phyloP scores from a whole-genome alignment of 2,888 invertebrate genomes.

The Drosophila anceps region DNA sequence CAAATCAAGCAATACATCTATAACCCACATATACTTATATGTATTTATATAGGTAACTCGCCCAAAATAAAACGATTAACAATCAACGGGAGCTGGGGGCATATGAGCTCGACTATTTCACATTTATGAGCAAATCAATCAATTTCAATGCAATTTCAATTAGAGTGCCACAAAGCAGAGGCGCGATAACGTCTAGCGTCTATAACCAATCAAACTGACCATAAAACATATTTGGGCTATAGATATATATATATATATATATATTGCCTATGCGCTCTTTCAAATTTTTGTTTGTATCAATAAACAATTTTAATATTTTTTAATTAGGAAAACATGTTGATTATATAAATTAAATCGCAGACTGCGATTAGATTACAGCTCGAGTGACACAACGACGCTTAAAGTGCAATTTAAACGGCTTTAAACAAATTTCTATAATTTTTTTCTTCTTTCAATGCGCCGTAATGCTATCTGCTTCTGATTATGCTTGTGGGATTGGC shows the following conservation, averaged over 20 bases:
- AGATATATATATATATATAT: neutral
- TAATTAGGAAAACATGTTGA: slow-evolving; percentile 82
- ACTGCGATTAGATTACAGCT: slow-evolving; percentile 76
- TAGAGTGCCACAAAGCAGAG: slow-evolving; percentile 56
- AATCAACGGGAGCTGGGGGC: slow-evolving; percentile 37
- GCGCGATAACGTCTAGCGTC: slow-evolving; percentile 39
- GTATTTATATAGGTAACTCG: slow-evolving; percentile 1
- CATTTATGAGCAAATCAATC: slow-evolving; percentile 77
- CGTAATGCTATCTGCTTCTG: slow-evolving; percentile 40
- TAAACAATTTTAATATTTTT: slow-evolving; percentile 82
- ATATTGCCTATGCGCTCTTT: neutral
- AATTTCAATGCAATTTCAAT: slow-evolving; percentile 81
- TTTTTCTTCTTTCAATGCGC: slow-evolving; percentile 24
- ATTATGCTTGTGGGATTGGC: slow-evolving; percentile 22
- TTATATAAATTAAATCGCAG: slow-evolving; percentile 83
- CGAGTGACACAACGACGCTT: slow-evolving; percentile 77
- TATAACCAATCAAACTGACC: slow-evolving; percentile 58
- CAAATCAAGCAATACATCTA: slow-evolving; percentile 48
- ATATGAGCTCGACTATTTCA: slow-evolving; percentile 36
- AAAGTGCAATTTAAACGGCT: slow-evolving; percentile 80
- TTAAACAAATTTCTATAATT: slow-evolving; percentile 81
- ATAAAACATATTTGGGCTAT: slow-evolving; percentile 37
- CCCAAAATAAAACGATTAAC: slow-evolving; percentile 69
- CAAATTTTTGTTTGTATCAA: slow-evolving; percentile 41
- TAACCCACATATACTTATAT: slow-evolving; percentile 34